Evolutionary conservation across 2,888 invertebrate genomes (phyloP).

Genomic region (Hypselothyrea guttata): DNA sequence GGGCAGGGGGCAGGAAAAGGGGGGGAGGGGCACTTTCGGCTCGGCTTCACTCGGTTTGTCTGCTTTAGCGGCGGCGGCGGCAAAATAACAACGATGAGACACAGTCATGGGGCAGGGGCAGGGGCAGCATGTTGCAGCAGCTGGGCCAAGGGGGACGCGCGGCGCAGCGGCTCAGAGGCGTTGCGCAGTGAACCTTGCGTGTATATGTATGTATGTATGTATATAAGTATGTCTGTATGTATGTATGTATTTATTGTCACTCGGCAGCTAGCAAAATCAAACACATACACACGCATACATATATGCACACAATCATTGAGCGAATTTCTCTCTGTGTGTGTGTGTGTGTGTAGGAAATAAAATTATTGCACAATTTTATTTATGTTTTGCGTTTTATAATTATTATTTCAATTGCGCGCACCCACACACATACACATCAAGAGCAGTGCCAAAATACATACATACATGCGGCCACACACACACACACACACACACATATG

Average conservation of each 20-base stretch:
- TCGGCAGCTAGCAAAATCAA: conserved; percentile 24
- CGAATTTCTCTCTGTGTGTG: conserved; percentile 30
- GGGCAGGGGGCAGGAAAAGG: too few relatives aligned
- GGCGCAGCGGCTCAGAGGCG: conserved; percentile 42
- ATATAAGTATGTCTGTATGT: too few relatives aligned
- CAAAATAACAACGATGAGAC: conserved; percentile 72
- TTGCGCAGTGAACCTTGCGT: conserved; percentile 75
- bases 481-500: conserved; percentile 8
- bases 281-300: conserved; percentile 26
- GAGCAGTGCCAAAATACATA: conserved; percentile 29
- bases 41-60: conserved; percentile 21
- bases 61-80: conserved; percentile 53
- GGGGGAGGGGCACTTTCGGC: conserved; percentile 10
- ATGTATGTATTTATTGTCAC: conserved; percentile 42
- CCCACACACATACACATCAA: conserved; percentile 14
- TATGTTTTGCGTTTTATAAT: conserved; percentile 52
- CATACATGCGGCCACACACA: conserved; percentile 15
- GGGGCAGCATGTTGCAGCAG: conserved; percentile 55
- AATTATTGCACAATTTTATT: conserved; percentile 71
- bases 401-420: conserved; percentile 17
- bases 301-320: conserved; percentile 3
- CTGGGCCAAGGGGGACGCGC: conserved; percentile 16
- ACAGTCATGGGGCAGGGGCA: conserved; percentile 5
- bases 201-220: too few relatives aligned
- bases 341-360: conserved; percentile 37